Evolutionary conservation across 2,797 vertebrate genomes (phyloP), one percentile per base, ranked within the genome.

Genomic region (Lagodon rhomboides): DNA sequence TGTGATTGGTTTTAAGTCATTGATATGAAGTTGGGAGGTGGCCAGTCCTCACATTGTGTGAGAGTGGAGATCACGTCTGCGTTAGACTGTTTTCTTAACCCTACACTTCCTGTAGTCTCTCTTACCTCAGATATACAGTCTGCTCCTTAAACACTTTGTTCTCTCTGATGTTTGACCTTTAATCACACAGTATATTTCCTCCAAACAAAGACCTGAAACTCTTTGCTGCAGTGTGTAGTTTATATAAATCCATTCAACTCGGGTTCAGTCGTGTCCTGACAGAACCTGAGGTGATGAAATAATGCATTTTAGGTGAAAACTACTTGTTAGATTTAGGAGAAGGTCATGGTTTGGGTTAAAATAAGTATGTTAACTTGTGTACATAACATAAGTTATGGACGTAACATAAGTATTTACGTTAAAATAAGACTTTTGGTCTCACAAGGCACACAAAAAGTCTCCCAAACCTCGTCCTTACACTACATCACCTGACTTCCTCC

Each of bases 1-100:
- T 84, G 75, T 83, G 79, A 92, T 90, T 87, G 75, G 77, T 41
- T 82, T 79, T 68, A 89, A 80, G 88, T 83, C 83, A 76, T 16
- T 84, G 77, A 85, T 89, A 83, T 75, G 61, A 73, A 49, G 67
- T 67, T 85, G 75, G 85, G 80, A 50, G 30, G n/a, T 1, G 47
- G 71, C 77, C 83, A 77, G 72, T 75, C 78, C 74, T 70, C 65
- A 79, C 77, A 68, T 38, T 75, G 83, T 74, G 73, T 59, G 68
- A 79, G 67, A 79, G 50, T 13, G 25, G 41, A 73, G 60, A 68
- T 67, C 20, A 11, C n/a, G 68, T 75, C 43, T 47, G 12, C 73
- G 63, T 75, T 53, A 27, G 12, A 18, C 27, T 44, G 59, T 78
- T 82, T 79, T 71, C 63, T 61, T 55, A 69, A 77, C 27, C 30